Percentiles rank a stretch among this genome's conserved stretches.
Conservation (phyloP, 2,888 invertebrate genomes). For the Imbricaverruca yamaguchii region DNA sequence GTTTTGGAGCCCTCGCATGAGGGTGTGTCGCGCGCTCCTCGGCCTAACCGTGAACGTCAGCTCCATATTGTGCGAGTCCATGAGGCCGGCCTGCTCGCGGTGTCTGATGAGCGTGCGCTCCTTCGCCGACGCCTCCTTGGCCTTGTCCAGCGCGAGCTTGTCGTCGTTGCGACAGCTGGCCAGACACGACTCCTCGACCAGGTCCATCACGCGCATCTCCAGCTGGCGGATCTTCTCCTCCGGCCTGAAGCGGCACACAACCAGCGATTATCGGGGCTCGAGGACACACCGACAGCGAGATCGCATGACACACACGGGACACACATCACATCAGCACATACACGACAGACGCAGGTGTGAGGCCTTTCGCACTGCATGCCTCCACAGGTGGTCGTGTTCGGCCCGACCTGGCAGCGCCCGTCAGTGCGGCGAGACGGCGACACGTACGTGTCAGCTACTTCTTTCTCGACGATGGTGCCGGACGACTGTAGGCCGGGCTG, state of each 20-base stretch:
- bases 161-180: conserved; percentile 56
- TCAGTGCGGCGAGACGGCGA: no score
- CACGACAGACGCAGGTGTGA: no score
- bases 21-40: no score
- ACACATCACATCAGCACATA: no score
- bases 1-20: no score
- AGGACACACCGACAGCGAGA: no score
- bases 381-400: no score
- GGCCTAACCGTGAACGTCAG: conserved; percentile 75
- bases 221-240: conserved; percentile 85
- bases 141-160: conserved; percentile 70
- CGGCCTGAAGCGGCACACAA: conserved; percentile 50
- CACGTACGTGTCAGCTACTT: conserved; percentile 9
- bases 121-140: conserved; percentile 91
- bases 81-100: conserved; percentile 82
- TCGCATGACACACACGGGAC: no score
- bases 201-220: conserved; percentile 77
- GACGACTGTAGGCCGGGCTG: neutral
- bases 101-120: conserved; percentile 82
- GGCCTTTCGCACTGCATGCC: no score
- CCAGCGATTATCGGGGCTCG: no score
- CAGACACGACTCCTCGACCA: conserved; percentile 84
- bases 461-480: conserved; percentile 22
- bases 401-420: no score
- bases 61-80: conserved; percentile 88